A percentile compares a stretch with the other conserved stretches of the same genome.
Evolutionary conservation across 2,888 invertebrate species (phyloP).

Genomic region (Hedychridium roseum): DNA sequence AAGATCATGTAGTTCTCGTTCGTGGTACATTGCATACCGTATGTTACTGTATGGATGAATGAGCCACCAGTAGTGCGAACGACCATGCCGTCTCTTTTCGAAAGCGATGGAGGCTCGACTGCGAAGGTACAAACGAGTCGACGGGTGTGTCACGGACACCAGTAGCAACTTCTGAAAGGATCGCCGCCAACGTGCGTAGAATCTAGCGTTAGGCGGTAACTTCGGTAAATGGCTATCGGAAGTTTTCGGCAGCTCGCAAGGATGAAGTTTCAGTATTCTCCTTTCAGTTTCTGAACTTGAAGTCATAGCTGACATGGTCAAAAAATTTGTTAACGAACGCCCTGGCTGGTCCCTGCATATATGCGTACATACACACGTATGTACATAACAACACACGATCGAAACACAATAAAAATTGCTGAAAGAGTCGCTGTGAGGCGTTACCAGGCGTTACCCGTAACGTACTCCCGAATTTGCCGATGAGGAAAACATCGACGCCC

Average conservation of each 20-base stretch:
- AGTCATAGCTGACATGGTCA: no score
- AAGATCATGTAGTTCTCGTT: not conserved
- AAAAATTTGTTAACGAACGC: no score
- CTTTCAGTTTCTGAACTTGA: no score
- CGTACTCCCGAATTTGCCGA: no score
- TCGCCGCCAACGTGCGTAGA: slow-evolving; percentile 43
- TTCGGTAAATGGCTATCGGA: slow-evolving; percentile 56
- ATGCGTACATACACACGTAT: not conserved
- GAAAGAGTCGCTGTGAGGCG: no score
- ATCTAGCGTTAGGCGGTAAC: slow-evolving; percentile 54
- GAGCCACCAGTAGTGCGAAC: slow-evolving; percentile 49
- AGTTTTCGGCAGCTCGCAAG: slow-evolving; percentile 46
- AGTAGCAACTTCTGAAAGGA: slow-evolving; percentile 51
- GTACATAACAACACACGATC: not conserved
- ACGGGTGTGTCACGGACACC: slow-evolving; percentile 48
- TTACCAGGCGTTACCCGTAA: no score
- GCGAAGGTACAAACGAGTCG: slow-evolving; percentile 47
- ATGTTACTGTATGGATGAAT: slow-evolving; percentile 58
- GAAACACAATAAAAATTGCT: no score
- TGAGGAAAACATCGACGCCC: no score
- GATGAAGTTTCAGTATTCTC: no score
- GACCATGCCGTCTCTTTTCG: slow-evolving; percentile 55
- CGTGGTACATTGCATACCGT: slow-evolving; percentile 37
- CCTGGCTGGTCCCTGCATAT: no score
- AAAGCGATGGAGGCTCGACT: slow-evolving; percentile 54